A percentile compares a stretch with the other conserved stretches of the same genome.
phyloP scores from a whole-genome alignment of 1,140 invertebrate genomes.

The Bombus pyrosoma region DNA sequence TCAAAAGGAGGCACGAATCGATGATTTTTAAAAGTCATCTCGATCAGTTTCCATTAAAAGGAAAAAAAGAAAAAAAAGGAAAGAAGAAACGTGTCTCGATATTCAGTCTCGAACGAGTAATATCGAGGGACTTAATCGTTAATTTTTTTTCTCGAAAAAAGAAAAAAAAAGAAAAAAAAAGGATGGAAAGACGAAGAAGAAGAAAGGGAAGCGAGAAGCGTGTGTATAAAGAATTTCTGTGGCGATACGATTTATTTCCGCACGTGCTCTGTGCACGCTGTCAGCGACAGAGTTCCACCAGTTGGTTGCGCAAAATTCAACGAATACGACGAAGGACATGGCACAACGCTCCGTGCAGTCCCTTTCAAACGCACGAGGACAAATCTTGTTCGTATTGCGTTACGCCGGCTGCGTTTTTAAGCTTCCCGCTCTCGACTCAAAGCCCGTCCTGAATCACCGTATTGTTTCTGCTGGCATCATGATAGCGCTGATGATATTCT shows the following conservation, averaged over 20 bases:
- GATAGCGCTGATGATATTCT: not conserved
- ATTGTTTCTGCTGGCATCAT: conserved; percentile 17
- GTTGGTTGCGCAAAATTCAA: conserved; percentile 65
- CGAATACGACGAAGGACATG: conserved; percentile 67
- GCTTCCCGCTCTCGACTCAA: conserved; percentile 37
- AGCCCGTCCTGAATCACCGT: conserved; percentile 31
- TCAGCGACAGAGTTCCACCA: conserved; percentile 33
- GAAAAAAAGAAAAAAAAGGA: not conserved
- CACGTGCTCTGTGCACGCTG: conserved; percentile 29
- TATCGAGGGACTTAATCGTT: no score
- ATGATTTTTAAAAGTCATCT: not conserved
- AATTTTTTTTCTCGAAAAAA: not conserved
- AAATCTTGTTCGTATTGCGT: conserved; percentile 48
- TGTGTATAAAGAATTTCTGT: not conserved
- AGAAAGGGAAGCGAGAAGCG: not conserved
- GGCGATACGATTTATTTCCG: conserved; percentile 44
- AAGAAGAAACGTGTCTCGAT: not conserved
- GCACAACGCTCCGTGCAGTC: conserved; percentile 46
- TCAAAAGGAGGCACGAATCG: not conserved
- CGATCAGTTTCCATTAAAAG: not conserved
- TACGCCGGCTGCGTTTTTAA: conserved; percentile 51
- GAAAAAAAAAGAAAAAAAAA: no score
- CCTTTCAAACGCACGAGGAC: conserved; percentile 67
- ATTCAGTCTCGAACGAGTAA: not conserved
- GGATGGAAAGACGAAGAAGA: no score